A percentile compares a stretch with the other conserved stretches of the same genome.
phyloP scores from a whole-genome alignment of 2,113 vertebrate genomes.

The Panthera tigris region DNA sequence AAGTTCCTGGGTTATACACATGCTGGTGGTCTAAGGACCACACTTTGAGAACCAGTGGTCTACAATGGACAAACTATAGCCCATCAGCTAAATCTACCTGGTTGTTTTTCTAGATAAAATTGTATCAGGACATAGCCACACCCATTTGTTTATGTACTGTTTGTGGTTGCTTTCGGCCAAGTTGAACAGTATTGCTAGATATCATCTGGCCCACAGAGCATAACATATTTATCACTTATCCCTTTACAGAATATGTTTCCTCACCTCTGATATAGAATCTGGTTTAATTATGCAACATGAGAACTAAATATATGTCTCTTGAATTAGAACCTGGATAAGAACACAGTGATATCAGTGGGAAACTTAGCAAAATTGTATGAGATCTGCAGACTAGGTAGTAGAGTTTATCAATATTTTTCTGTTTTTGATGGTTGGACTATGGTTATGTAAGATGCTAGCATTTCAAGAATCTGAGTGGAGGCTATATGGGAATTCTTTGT shows the following conservation, averaged over 20 bases:
- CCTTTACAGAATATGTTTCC: not conserved
- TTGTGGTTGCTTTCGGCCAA: not conserved
- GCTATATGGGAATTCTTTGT: not conserved
- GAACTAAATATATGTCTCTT: not conserved
- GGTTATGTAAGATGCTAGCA: not conserved
- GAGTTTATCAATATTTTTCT: not conserved
- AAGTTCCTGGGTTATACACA: not conserved
- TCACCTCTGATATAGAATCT: not conserved
- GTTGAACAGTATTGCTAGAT: not conserved
- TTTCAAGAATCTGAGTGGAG: not conserved
- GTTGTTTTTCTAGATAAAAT: not conserved
- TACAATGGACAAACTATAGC: not conserved
- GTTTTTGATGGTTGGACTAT: not conserved
- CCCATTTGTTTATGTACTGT: not conserved
- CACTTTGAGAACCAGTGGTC: not conserved
- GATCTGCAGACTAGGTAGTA: not conserved
- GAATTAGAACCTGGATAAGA: not conserved
- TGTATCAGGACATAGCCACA: not conserved
- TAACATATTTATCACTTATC: not conserved
- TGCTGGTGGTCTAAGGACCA: not conserved
- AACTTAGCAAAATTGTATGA: not conserved
- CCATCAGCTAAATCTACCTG: not conserved
- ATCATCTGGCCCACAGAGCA: not conserved
- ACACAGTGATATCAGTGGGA: not conserved
- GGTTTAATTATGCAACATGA: not conserved